Conservation (phyloP, 2,113 vertebrate species). For the Hemibates koningsi region DNA sequence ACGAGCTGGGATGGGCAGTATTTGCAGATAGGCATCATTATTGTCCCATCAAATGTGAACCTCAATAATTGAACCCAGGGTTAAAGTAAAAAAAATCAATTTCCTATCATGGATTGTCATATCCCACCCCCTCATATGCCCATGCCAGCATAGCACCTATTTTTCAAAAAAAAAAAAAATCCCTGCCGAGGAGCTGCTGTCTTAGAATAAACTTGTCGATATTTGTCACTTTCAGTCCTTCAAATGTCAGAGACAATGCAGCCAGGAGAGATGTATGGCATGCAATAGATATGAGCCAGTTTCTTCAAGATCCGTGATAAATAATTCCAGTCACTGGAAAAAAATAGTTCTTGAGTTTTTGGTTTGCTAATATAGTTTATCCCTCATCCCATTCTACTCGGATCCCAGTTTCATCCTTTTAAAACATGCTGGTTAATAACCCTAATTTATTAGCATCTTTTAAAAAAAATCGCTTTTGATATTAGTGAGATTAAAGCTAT, state of each 20-base stretch:
- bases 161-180: slow-evolving; percentile 16
- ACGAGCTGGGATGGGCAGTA: slow-evolving; percentile 3
- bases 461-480: background rate
- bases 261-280: slow-evolving; percentile 9
- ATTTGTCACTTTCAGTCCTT: slow-evolving; percentile 37
- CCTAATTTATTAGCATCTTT: slow-evolving; percentile 28
- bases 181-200: background rate
- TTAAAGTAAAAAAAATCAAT: slow-evolving; percentile 60
- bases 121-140: slow-evolving; percentile 19
- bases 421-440: slow-evolving; percentile 44
- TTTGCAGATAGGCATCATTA: slow-evolving; percentile 54
- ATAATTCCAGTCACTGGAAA: background rate
- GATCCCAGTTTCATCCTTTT: background rate
- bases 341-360: slow-evolving; percentile 7
- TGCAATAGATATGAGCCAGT: background rate
- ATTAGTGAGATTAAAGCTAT: slow-evolving; percentile 44
- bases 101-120: slow-evolving; percentile 64
- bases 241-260: slow-evolving; percentile 1
- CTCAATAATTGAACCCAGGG: slow-evolving; percentile 59
- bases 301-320: slow-evolving; percentile 5
- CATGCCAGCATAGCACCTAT: background rate
- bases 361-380: slow-evolving; percentile 16
- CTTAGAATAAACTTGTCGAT: slow-evolving; percentile 46
- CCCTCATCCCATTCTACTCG: background rate
- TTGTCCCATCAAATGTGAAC: slow-evolving; percentile 44